Conservation (phyloP, 2,888 invertebrate species). For the Coecobrya sp. region DNA sequence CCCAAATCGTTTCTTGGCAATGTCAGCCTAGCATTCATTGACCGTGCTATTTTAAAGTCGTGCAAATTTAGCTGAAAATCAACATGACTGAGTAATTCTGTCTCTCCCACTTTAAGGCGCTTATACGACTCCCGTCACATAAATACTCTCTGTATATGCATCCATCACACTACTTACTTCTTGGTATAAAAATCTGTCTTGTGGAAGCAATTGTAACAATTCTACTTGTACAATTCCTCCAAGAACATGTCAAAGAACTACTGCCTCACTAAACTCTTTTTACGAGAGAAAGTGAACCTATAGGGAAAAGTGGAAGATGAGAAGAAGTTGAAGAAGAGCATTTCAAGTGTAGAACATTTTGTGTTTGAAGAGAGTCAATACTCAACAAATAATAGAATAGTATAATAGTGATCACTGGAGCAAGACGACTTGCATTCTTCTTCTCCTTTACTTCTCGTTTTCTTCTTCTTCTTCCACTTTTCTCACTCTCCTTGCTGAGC, state of each 20-base stretch:
- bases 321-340: conserved; percentile 27
- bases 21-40: not conserved
- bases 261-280: conserved; percentile 54
- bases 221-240: not conserved
- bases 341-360: conserved; percentile 51
- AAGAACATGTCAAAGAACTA: conserved; percentile 29
- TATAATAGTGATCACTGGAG: conserved; percentile 63
- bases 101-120: conserved; percentile 12
- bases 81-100: conserved; percentile 37
- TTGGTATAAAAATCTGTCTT: not conserved
- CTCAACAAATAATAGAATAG: conserved; percentile 50
- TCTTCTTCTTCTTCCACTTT: conserved; percentile 3
- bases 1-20: not conserved
- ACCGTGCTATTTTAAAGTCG: not conserved
- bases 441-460: not conserved
- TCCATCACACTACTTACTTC: not conserved
- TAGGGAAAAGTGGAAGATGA: not conserved
- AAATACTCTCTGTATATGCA: not conserved
- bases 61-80: conserved; percentile 26
- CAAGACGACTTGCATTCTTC: conserved; percentile 59
- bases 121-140: not conserved
- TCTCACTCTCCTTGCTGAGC: not conserved
- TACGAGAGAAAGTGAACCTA: not conserved
- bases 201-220: not conserved
- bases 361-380: conserved; percentile 57